Percentiles rank a stretch among this genome's conserved stretches.
Evolutionary conservation across 2,113 vertebrate genomes (phyloP).

Genomic region (Cololabis saira): DNA sequence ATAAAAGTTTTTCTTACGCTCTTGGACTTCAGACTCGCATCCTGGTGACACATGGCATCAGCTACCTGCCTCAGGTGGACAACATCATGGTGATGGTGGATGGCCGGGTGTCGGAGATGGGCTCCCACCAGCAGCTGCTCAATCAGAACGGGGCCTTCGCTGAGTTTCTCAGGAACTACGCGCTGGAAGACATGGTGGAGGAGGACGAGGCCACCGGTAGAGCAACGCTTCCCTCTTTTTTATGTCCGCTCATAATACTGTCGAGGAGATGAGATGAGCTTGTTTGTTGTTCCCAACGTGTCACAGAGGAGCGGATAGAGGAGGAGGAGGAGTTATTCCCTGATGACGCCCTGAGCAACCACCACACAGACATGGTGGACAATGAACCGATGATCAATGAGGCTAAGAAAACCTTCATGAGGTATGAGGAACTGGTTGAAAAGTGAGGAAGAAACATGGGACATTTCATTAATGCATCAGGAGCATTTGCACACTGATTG

Average conservation of each 20-base stretch:
- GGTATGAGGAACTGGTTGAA: slow-evolving; percentile 74
- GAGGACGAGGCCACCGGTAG: slow-evolving; percentile 84
- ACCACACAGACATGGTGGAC: slow-evolving; percentile 89
- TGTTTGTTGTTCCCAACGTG: not conserved
- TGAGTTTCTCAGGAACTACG: slow-evolving; percentile 93
- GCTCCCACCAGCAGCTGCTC: slow-evolving; percentile 90
- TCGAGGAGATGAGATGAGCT: not conserved
- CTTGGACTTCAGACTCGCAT: slow-evolving; percentile 86
- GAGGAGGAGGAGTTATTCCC: slow-evolving; percentile 81
- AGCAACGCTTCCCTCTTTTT: not conserved
- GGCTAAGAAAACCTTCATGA: slow-evolving; percentile 89
- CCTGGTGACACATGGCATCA: slow-evolving; percentile 93
- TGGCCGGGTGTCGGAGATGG: slow-evolving; percentile 90
- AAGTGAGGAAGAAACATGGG: not conserved
- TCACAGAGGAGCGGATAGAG: slow-evolving; percentile 79
- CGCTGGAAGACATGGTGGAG: slow-evolving; percentile 82
- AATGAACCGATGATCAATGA: slow-evolving; percentile 85
- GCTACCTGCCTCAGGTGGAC: slow-evolving; percentile 94
- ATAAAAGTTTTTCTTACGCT: not conserved
- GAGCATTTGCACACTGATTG: too few species aligned
- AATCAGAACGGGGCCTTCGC: slow-evolving; percentile 89
- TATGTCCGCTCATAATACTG: rapidly evolving
- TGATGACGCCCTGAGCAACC: slow-evolving; percentile 91
- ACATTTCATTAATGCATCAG: too few species aligned
- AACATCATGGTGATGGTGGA: slow-evolving; percentile 91